Conservation (phyloP, 2,113 vertebrate species). For the Ariopsis seemanni region DNA sequence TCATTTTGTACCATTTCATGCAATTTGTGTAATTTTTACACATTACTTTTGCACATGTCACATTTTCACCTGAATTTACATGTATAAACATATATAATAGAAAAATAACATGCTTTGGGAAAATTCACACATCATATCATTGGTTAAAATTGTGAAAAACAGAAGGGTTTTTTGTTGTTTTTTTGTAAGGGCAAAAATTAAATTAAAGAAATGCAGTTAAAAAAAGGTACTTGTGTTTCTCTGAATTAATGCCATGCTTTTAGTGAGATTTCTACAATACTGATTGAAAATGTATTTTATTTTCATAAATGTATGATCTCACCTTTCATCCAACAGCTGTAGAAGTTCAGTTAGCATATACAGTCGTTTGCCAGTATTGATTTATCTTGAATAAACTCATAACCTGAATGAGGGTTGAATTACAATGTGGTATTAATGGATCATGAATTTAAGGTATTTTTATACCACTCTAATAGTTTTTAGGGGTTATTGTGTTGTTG, state of each 20-base stretch:
- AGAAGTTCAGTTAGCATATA: conserved; percentile 46
- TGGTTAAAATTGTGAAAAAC: background rate
- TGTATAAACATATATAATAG: background rate
- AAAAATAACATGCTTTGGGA: conserved; percentile 5
- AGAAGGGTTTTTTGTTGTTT: background rate
- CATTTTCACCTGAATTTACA: background rate
- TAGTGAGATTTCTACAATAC: conserved; percentile 50
- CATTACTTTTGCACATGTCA: background rate
- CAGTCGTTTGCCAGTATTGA: conserved; percentile 48
- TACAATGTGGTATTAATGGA: conserved; percentile 17
- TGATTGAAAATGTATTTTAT: conserved; percentile 61
- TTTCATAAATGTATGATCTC: conserved; percentile 41
- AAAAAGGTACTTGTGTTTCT: conserved; percentile 52
- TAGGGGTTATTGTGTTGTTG: background rate
- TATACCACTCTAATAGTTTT: conserved; percentile 20
- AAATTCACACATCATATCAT: background rate
- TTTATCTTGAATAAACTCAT: conserved; percentile 50
- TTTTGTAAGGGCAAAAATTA: conserved; percentile 27
- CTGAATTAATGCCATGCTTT: conserved; percentile 49
- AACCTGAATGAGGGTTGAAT: conserved; percentile 24
- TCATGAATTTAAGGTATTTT: conserved; percentile 31
- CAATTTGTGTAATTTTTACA: background rate
- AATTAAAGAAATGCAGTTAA: conserved; percentile 49
- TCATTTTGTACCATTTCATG: conserved; percentile 42
- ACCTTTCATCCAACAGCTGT: conserved; percentile 43